phyloP scores from a whole-genome alignment of 2,113 vertebrate species.

The Seriola rivoliana region DNA sequence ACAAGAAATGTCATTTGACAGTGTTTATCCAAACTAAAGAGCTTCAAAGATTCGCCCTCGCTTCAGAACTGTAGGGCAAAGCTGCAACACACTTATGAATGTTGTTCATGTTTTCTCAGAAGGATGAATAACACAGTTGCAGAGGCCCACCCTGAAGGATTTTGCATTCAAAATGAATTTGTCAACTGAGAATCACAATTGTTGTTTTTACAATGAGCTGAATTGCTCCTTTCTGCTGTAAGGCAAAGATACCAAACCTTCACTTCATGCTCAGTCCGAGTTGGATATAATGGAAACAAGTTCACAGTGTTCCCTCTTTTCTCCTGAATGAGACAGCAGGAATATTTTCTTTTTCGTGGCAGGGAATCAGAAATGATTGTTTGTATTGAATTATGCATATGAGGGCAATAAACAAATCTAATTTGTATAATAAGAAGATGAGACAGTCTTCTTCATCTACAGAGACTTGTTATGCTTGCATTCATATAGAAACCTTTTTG shows the following conservation, averaged over 20 bases:
- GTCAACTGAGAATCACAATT: constrained; percentile 55
- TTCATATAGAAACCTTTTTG: constrained; percentile 76
- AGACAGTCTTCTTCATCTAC: constrained; percentile 58
- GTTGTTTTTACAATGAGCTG: constrained; percentile 42
- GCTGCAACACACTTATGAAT: constrained; percentile 46
- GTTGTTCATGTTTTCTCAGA: constrained; percentile 53
- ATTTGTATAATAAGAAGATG: constrained; percentile 75
- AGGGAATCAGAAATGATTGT: constrained; percentile 51
- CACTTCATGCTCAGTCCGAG: constrained; percentile 28
- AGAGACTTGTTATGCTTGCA: constrained; percentile 63
- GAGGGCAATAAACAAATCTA: constrained; percentile 54
- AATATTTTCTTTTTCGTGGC: constrained; percentile 44
- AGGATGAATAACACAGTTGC: constrained; percentile 42
- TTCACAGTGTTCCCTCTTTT: constrained; percentile 35
- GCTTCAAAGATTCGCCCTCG: constrained; percentile 42
- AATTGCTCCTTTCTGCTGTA: constrained; percentile 33
- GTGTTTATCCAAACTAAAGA: constrained; percentile 53
- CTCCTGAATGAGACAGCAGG: constrained; percentile 15
- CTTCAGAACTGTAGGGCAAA: constrained; percentile 42
- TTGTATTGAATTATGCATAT: constrained; percentile 69
- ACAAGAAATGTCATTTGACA: constrained; percentile 51
- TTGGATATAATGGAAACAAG: constrained; percentile 37
- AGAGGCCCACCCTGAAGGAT: constrained; percentile 25
- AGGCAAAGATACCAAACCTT: constrained; percentile 39
- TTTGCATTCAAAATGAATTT: constrained; percentile 53